Evolutionary conservation across 2,888 invertebrate species (phyloP), one percentile per base, ranked within the genome.

Genomic region (Tinea pellionella): DNA sequence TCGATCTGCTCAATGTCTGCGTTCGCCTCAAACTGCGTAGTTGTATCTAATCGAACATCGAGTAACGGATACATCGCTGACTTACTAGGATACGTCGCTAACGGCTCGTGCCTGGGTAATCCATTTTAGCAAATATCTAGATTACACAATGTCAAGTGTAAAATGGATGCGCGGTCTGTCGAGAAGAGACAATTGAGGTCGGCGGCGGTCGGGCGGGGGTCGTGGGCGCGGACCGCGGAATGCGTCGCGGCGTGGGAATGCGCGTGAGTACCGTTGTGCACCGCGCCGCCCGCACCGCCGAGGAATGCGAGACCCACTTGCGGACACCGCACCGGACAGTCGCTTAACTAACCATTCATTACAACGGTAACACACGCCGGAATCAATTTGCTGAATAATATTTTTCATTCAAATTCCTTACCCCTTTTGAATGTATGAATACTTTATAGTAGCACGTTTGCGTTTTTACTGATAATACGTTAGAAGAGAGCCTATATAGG

Each of bases 271-370:
- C 87, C 87, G 87, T 86, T 87, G 80, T 53, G 61, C 69, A 68
- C 68, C 61, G 59, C 61, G 51, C 68, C 65, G 66, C 66, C 69
- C 61, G 65, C 66, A 66, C 64, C 69, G 71, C 74, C 67, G 69
- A 70, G 85, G 87, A 84, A 85, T 86, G 85, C 78, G 78, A 81
- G 82, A 73, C 85, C 81, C 77, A 84, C 80, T 85, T 84, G 79
- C 73, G 75, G 73, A 71, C 69, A 71, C 72, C 70, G 69, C 69
- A 71, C 72, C 70, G 69, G 67, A 69, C 68, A 73, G 73, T 69
- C 70, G 69, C 69, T 69, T 69, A 47, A 47, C 47, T 47, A 47
- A 47, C 47, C 55, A 55, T 11, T 55, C 13, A 55, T 55, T 29
- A 55, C 55, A 9, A 55, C 12, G 13, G 47, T 9, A 47, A 47